phyloP scores from a whole-genome alignment of 2,113 vertebrate genomes.

The Caranx melampygus region DNA sequence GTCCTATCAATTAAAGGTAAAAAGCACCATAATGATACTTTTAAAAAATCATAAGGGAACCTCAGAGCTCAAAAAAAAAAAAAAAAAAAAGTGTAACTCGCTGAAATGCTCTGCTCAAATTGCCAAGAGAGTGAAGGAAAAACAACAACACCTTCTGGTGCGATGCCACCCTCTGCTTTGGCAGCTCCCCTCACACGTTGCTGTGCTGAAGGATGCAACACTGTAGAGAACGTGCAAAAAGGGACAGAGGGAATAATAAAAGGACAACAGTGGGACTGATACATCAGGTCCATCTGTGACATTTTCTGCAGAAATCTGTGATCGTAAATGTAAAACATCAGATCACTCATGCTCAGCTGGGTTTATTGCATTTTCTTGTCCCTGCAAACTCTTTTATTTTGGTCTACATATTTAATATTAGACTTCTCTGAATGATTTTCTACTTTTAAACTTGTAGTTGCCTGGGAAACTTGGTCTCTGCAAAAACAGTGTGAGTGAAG shows the following conservation, averaged over 20 bases:
- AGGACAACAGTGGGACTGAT: not conserved
- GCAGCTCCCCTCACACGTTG: constrained; percentile 35
- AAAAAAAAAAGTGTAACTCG: constrained; percentile 42
- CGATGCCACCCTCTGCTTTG: constrained; percentile 53
- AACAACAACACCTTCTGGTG: constrained; percentile 44
- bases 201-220: constrained; percentile 26
- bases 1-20: too few relatives aligned
- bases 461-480: not conserved
- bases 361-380: not conserved
- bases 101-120: constrained; percentile 21
- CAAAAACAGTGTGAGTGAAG: not conserved
- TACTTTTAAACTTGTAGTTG: not conserved
- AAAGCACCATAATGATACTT: too few relatives aligned
- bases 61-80: constrained; percentile 20
- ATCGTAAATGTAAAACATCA: not conserved
- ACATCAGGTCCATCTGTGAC: not conserved
- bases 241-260: not conserved
- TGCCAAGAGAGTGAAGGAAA: not conserved
- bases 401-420: too few relatives aligned
- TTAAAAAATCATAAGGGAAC: not conserved
- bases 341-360: not conserved
- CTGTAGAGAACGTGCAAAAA: constrained; percentile 1
- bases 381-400: not conserved
- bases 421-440: not conserved
- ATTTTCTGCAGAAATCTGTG: not conserved